phyloP scores from a whole-genome alignment of 2,797 vertebrate genomes.

The Selene dorsalis region DNA sequence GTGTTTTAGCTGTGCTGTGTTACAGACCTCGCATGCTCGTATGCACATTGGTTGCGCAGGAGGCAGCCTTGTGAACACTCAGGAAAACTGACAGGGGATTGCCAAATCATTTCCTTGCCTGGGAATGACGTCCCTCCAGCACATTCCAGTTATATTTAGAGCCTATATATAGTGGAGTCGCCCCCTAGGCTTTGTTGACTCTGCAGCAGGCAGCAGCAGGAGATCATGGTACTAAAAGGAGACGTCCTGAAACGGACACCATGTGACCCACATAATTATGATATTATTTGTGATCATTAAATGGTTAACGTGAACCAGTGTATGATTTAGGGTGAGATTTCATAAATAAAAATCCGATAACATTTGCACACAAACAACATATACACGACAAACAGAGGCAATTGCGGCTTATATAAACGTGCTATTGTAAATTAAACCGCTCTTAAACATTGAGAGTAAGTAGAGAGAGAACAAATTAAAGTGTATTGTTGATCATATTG shows the following conservation, averaged over 20 bases:
- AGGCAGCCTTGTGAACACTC: conserved; percentile 49
- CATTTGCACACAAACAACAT: background rate
- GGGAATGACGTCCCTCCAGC: conserved; percentile 80
- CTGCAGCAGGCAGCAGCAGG: conserved; percentile 52
- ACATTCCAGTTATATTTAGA: conserved; percentile 89
- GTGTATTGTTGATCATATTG: conserved; percentile 23
- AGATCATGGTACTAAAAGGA: background rate
- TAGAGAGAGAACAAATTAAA: background rate
- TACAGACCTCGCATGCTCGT: fast-evolving
- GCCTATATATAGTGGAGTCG: conserved; percentile 86
- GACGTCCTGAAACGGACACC: conserved; percentile 48
- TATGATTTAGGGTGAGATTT: background rate
- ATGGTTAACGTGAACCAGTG: background rate
- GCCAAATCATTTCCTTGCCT: conserved; percentile 80
- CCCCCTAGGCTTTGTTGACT: conserved; percentile 81
- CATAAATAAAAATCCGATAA: fast-evolving
- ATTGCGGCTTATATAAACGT: background rate
- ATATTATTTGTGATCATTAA: conserved; percentile 1
- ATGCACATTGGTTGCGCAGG: conserved; percentile 69
- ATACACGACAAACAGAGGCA: fast-evolving
- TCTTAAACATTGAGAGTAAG: background rate
- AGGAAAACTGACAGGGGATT: conserved; percentile 72
- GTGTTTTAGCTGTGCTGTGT: background rate
- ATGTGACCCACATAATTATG: conserved; percentile 37
- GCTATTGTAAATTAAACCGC: background rate